Base-by-base conservation (phyloP, 2,797 vertebrate species). In the Todus mexicanus region DNA sequence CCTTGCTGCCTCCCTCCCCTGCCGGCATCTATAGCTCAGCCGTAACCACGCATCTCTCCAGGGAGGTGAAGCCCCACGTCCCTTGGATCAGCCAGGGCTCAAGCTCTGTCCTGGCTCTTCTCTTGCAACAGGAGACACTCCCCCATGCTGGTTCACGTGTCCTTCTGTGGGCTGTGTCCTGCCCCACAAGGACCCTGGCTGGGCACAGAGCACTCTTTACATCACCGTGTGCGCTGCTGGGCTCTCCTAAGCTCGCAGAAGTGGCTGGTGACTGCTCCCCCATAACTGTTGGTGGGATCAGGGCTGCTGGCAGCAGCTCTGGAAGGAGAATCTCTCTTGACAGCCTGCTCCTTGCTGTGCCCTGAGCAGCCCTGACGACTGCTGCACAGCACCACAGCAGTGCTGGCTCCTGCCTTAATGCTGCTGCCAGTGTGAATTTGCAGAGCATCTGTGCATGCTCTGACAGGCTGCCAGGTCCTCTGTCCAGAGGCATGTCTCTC, bases 401-500 rank as follows among this genome's bases (percentile, higher is more conserved):
- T 1, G 0, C 74, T 1, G 0, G 27, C n/a, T 61, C 59, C 53
- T 57, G 66, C 77, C 59, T 13, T n/a, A 59, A 33, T 12, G 78
- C 74, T 59, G 74, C 56, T 83, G 81, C 51, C 57, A 3, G 43
- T 4, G 21, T 23, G 51, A 33, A 29, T 50, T 48, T 86, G 45
- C 63, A 53, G 59, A 72, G 51, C 26, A 64, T 29, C 79, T 19
- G 16, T 2, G 2, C 2, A 5, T 1, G 5, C 65, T n/a, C 25
- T 47, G 60, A 65, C 20, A 56, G 60, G 47, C 8, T 1, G 1
- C 22, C 22, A 31, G 29, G 35, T 6, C 68, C n/a, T 72, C 43
- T 37, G 42, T n/a, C 33, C 2, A 0, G 2, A 66, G 50, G 33
- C 13, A 5, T 0, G 0, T 11, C 18, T 40, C 60, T 51, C 61